Evolutionary conservation across 2,888 invertebrate species (phyloP).

Genomic region (Anaspis maculata): DNA sequence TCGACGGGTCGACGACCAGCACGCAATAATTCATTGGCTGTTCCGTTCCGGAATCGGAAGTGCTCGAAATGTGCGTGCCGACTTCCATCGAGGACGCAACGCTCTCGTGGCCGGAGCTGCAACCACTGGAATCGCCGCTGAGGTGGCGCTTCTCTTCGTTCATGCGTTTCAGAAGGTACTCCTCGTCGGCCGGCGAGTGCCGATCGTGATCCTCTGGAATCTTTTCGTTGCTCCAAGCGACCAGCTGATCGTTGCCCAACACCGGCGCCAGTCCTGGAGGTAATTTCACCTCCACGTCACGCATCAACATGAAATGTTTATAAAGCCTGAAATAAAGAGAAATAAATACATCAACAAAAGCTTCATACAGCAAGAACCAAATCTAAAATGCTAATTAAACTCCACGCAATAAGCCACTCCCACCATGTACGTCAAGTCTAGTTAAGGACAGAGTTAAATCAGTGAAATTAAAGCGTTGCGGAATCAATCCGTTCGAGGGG

Average conservation of each 20-base stretch:
- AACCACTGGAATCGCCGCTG: constrained; percentile 48
- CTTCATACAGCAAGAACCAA: not conserved
- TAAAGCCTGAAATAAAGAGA: constrained; percentile 46
- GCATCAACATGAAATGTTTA: constrained; percentile 53
- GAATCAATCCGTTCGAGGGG: too few species aligned
- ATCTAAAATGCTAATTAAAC: constrained; percentile 2
- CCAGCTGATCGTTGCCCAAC: constrained; percentile 18
- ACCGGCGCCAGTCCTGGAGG: constrained; percentile 52
- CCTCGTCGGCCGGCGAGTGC: constrained; percentile 31
- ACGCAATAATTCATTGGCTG: constrained; percentile 33
- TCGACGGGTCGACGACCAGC: constrained; percentile 25
- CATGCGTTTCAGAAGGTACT: constrained; percentile 28
- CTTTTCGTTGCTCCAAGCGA: constrained; percentile 33
- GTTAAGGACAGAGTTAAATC: too few species aligned
- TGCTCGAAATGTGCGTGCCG: constrained; percentile 45
- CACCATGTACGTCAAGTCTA: constrained; percentile 1
- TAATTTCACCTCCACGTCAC: constrained; percentile 58
- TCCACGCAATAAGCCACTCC: not conserved
- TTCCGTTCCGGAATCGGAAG: constrained; percentile 44
- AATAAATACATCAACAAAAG: not conserved
- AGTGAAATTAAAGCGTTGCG: too few species aligned
- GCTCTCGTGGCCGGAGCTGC: constrained; percentile 50
- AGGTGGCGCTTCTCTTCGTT: constrained; percentile 15
- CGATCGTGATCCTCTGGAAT: constrained; percentile 20
- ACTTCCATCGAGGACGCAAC: constrained; percentile 48